phyloP scores from a whole-genome alignment of 2,888 invertebrate genomes.

The Chymomyza amoena region DNA sequence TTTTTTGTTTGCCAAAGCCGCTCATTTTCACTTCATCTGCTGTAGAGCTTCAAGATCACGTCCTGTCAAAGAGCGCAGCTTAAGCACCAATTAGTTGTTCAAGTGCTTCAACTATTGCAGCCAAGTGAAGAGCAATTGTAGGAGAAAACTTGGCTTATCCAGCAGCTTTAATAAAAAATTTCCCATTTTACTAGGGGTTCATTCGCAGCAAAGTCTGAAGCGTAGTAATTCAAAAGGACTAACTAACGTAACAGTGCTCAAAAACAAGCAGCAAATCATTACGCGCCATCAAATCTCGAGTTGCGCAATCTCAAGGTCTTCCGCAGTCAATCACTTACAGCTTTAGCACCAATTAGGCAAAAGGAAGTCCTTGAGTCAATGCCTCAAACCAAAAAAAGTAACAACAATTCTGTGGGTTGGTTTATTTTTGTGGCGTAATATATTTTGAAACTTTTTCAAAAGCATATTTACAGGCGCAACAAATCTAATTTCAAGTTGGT shows the following conservation, averaged over 20 bases:
- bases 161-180: background rate
- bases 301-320: background rate
- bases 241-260: background rate
- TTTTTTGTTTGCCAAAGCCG: background rate
- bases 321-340: background rate
- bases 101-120: background rate
- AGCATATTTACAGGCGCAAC: conserved; percentile 33
- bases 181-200: background rate
- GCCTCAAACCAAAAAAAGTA: background rate
- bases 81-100: background rate
- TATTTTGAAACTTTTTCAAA: conserved; percentile 27
- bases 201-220: background rate
- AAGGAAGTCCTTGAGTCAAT: background rate
- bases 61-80: background rate
- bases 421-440: conserved; percentile 21
- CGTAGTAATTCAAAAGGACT: background rate
- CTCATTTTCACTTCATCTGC: background rate
- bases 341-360: conserved; percentile 1
- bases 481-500: conserved; percentile 36
- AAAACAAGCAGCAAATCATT: background rate
- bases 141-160: background rate
- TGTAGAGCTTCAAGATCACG: background rate
- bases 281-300: no score
- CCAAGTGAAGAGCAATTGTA: background rate
- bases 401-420: background rate